Evolutionary conservation across 2,113 vertebrate genomes (phyloP).

Genomic region (Heterochromis multidens): DNA sequence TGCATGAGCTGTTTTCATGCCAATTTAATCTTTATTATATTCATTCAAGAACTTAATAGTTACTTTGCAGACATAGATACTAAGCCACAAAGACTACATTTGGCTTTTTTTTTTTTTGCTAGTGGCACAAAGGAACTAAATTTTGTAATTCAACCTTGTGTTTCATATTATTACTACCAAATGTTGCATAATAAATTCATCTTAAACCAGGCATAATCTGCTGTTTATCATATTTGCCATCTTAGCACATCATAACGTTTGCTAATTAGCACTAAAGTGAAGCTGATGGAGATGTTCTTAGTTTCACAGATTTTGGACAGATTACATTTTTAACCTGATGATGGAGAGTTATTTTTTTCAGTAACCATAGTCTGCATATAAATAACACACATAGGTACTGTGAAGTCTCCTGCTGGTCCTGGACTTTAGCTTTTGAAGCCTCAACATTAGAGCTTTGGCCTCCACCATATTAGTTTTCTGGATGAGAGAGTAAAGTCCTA

Average conservation of each 20-base stretch:
- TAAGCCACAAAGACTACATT: too few species aligned
- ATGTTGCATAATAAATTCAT: neutral
- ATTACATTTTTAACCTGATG: neutral
- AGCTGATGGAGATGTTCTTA: too few species aligned
- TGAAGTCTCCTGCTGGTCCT: neutral
- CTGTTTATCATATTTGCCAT: neutral
- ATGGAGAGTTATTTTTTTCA: neutral
- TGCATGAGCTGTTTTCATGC: neutral
- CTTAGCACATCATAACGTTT: neutral
- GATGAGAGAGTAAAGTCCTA: neutral
- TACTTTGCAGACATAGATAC: neutral
- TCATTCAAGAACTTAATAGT: neutral
- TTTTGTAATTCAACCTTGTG: neutral
- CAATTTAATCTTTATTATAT: neutral
- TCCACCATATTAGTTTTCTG: neutral
- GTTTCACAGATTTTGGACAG: neutral
- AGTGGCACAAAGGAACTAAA: neutral
- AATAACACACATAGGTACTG: neutral
- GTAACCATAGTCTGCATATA: neutral
- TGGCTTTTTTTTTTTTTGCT: too few species aligned
- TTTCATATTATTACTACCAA: neutral
- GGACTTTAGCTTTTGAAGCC: neutral
- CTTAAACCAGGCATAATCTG: neutral
- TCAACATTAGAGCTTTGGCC: neutral
- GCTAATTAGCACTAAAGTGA: neutral